A percentile compares a stretch with the other conserved stretches of the same genome.
Conservation (phyloP, 2,113 vertebrate species). For the Mystacornis crossleyi region DNA sequence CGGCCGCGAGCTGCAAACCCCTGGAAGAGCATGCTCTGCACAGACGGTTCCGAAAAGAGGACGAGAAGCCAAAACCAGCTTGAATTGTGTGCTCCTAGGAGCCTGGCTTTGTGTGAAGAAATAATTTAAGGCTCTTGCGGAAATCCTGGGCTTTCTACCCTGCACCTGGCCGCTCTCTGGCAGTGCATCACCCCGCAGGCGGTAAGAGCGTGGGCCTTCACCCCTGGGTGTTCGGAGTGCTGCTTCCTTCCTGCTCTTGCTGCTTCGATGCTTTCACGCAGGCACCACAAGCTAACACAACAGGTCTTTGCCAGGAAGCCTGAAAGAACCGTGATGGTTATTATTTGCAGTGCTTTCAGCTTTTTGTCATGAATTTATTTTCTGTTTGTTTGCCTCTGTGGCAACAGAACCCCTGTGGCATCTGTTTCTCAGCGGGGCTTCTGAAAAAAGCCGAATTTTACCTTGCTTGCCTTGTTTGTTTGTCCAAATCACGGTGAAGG, state of each 20-base stretch:
- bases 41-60: neutral
- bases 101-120: neutral
- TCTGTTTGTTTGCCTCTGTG: neutral
- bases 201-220: neutral
- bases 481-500: neutral
- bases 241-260: neutral
- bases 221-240: neutral
- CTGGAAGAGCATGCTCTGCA: neutral
- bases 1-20: neutral
- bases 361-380: neutral
- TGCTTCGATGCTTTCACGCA: neutral
- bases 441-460: neutral
- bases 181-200: neutral
- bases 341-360: neutral
- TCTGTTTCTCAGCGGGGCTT: neutral
- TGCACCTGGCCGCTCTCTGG: neutral
- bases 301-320: neutral
- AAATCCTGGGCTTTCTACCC: neutral
- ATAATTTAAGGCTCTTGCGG: neutral
- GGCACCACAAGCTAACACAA: neutral
- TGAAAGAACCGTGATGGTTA: neutral
- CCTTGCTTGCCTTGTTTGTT: neutral
- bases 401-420: neutral
- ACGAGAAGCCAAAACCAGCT: neutral
- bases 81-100: neutral